A percentile compares a stretch with the other conserved stretches of the same genome.
These are phyloP conservation scores for Xylocopa sonorina DNA, from an alignment of 1,140 invertebrate genomes.

Conservation along the genomic window DNA sequence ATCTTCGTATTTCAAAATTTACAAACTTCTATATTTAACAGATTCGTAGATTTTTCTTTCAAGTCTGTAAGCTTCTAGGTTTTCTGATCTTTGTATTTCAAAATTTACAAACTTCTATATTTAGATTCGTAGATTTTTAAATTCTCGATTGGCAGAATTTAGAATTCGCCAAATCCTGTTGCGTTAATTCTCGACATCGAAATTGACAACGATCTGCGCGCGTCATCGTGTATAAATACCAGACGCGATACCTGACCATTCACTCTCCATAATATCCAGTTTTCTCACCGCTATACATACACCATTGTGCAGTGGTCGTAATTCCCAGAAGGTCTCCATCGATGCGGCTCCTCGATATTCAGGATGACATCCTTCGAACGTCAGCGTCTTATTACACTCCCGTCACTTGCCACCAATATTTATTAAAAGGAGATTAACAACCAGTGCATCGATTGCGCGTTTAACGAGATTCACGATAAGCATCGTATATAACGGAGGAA, in stretches of 20 bases:
- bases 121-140: neutral
- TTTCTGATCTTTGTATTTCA: too few relatives aligned
- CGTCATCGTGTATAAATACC: conserved; percentile 30
- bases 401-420: neutral
- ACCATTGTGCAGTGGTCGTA: neutral
- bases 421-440: conserved; percentile 16
- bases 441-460: neutral
- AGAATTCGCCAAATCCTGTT: too few relatives aligned
- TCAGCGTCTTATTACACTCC: neutral
- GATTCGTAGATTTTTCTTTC: too few relatives aligned
- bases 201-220: neutral
- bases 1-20: too few relatives aligned
- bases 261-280: neutral
- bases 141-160: too few relatives aligned
- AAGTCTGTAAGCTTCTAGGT: too few relatives aligned
- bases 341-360: neutral
- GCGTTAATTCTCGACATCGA: conserved; percentile 1
- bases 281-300: neutral
- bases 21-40: too few relatives aligned
- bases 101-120: too few relatives aligned
- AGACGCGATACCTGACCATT: neutral
- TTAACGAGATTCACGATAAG: neutral
- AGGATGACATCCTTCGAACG: conserved; percentile 10
- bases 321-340: neutral
- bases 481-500: too few relatives aligned